Base-by-base conservation (phyloP, 2,888 invertebrate species). In the Gnatocerus cornutus region DNA sequence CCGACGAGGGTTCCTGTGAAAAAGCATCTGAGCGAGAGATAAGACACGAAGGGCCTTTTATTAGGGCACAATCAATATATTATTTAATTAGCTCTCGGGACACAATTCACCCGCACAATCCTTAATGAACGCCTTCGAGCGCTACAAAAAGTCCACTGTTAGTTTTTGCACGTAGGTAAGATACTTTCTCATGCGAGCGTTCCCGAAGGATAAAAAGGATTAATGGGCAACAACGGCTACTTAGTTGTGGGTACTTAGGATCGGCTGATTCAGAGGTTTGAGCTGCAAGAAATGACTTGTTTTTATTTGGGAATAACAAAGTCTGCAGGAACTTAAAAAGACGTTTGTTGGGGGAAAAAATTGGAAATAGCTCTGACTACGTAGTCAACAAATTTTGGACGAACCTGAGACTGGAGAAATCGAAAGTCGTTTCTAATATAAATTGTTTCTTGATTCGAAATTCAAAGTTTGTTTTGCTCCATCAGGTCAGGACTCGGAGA, bases 61-160 rank as follows among this genome's bases (percentile, higher is more conserved):
- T 56, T 56, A 45, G 37, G 13, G 14, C n/a, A 12, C 45, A 59
- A 59, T 59, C 59, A 46, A 59, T 59, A 59, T 59, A 46, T 59
- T 59, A 48, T 59, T 59, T 59, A 59, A 59, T 59, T 59, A 59
- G 48, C 21, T 56, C 56, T 56, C 16, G 41, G 56, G 56, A 56
- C 56, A 56, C 56, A 56, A 56, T 56, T 41, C 56, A 41, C 56
- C 56, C 56, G 43, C 56, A 56, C 41, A 14, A 43, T 8, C 56
- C 27, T 27, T 56, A 56, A 56, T 56, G 56, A 56, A 56, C 27
- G 41, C 56, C 27, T 30, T 16, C 37, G 37, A 37, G n/a, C 14
- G 9, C 16, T 3, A 12, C 16, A 56, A 56, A 56, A 56, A 55
- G 21, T 16, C 29, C 21, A 14, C 30, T 21, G 55, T 14, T 16